Conservation (phyloP, 2,797 vertebrate genomes). For the Poeciliopsis gracilis region DNA sequence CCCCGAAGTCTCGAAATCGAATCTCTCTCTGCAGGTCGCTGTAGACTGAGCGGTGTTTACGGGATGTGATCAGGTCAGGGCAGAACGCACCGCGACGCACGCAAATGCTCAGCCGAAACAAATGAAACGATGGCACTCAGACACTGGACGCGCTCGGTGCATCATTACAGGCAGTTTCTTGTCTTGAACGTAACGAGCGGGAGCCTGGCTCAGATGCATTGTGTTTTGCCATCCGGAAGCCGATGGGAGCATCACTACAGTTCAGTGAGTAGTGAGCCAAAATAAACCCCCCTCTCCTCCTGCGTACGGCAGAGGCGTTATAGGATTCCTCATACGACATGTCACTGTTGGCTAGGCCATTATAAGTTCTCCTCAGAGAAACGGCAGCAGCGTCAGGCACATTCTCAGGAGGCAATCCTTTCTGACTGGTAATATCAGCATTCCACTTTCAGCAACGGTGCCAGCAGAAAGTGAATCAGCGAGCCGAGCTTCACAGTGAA, state of each 20-base stretch:
- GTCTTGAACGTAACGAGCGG: conserved; percentile 18
- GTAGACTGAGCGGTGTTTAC: background rate
- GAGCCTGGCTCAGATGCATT: conserved; percentile 32
- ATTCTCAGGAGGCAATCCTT: conserved; percentile 27
- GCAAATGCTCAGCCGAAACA: background rate
- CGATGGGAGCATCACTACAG: background rate
- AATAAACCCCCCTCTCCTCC: conserved; percentile 27
- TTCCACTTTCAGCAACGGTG: conserved; percentile 22
- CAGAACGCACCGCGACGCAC: too few species aligned
- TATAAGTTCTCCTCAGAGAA: conserved; percentile 21
- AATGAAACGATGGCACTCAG: background rate
- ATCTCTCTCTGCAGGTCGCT: background rate
- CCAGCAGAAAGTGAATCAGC: conserved; percentile 36
- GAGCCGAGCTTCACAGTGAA: conserved; percentile 16
- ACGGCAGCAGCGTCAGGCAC: conserved; percentile 10
- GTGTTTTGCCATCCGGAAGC: conserved; percentile 11
- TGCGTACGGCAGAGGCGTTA: conserved; percentile 26
- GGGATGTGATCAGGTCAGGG: background rate
- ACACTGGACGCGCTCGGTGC: background rate
- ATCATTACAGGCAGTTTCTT: conserved; percentile 13
- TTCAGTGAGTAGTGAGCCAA: conserved; percentile 31
- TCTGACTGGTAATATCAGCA: conserved; percentile 20
- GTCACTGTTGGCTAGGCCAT: conserved; percentile 32
- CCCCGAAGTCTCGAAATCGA: too few species aligned
- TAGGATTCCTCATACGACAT: conserved; percentile 28